A percentile compares a stretch with the other conserved stretches of the same genome.
These are phyloP conservation scores for Circus cinereus DNA, from an alignment of 2,797 vertebrate genomes.

Conservation along the genomic window DNA sequence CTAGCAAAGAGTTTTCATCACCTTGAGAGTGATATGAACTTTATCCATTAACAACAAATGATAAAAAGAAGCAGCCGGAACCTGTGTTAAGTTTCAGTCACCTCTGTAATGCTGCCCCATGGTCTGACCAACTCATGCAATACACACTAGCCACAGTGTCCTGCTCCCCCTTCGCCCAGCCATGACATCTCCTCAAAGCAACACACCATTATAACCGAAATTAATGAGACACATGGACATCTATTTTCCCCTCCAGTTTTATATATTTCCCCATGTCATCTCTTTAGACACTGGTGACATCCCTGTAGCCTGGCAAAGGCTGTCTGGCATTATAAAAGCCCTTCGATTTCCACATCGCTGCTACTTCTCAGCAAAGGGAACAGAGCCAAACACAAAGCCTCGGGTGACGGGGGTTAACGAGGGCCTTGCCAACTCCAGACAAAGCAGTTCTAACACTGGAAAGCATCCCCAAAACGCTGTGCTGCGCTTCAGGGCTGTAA, in stretches of 20 bases:
- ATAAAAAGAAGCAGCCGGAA: not conserved
- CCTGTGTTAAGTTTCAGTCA: not conserved
- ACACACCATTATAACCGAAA: not conserved
- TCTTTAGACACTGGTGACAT: conserved; percentile 38
- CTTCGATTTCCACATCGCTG: conserved; percentile 59
- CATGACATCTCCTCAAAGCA: conserved; percentile 32
- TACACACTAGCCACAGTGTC: not conserved
- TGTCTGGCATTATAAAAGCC: conserved; percentile 51
- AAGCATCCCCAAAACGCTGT: conserved; percentile 6
- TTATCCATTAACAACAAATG: not conserved
- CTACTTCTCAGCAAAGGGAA: conserved; percentile 50
- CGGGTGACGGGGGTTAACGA: conserved; percentile 35
- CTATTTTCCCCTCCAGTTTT: conserved; percentile 25
- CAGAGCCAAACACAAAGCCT: conserved; percentile 48
- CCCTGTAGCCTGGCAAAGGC: conserved; percentile 16
- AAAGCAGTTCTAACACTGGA: conserved; percentile 36
- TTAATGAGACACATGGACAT: conserved; percentile 28
- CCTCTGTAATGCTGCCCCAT: not conserved
- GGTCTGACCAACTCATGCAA: not conserved
- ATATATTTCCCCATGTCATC: conserved; percentile 44
- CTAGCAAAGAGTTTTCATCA: not conserved
- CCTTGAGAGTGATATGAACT: not conserved
- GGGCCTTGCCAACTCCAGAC: conserved; percentile 40
- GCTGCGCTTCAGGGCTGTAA: not conserved
- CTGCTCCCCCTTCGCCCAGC: not conserved